These are phyloP conservation scores for Podocnemis expansa DNA, from an alignment of 2,113 vertebrate species.

Conservation along the genomic window DNA sequence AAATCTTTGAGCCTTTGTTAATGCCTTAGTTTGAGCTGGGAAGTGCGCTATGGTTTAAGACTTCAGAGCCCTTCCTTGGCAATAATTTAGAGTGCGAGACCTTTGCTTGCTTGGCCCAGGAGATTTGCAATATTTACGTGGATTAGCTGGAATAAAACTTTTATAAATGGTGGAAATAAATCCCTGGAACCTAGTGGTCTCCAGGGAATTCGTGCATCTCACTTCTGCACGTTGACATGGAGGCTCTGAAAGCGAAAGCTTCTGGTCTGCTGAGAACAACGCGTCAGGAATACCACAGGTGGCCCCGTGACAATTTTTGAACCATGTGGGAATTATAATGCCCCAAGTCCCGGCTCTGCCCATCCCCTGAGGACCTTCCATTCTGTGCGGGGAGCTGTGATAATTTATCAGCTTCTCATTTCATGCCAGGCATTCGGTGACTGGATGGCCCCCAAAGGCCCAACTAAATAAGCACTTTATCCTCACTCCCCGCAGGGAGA, in stretches of 20 bases:
- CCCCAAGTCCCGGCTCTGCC: neutral
- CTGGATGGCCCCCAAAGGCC: neutral
- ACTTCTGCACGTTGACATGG: neutral
- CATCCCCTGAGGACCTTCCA: neutral
- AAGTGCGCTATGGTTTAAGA: neutral
- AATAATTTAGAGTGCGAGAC: neutral
- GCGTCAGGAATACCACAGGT: neutral
- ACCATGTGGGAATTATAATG: neutral
- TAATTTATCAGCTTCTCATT: neutral
- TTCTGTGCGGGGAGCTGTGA: neutral
- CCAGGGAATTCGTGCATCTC: neutral
- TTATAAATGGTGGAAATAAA: neutral
- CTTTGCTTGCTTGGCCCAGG: neutral
- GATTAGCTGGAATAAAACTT: neutral
- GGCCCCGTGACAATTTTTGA: neutral
- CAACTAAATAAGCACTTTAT: neutral
- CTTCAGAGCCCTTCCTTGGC: neutral
- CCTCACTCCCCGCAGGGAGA: too few species aligned
- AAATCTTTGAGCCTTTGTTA: neutral
- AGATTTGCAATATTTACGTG: neutral
- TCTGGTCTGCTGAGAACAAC: neutral
- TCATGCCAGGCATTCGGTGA: neutral
- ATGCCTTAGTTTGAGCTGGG: neutral
- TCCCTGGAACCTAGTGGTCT: neutral
- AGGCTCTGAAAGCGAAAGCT: neutral